Base-by-base conservation (phyloP, 92 coral and sea anemone species). In the Porites lobata region DNA sequence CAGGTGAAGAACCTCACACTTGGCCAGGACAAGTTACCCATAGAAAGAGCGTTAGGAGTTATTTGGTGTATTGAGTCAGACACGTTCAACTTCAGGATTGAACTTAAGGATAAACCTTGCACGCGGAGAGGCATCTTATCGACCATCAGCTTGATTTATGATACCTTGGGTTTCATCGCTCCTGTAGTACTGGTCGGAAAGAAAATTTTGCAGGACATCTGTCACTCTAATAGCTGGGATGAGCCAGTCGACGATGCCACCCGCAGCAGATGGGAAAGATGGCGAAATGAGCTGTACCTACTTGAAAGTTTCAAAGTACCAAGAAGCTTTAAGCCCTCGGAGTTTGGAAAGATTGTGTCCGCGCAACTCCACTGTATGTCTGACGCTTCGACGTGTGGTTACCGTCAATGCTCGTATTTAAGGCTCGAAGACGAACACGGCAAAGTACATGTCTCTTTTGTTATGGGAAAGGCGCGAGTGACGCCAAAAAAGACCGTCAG, bases 301-400 rank as follows among this genome's bases (percentile, higher is more conserved):
- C 87, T 80, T 47, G 90, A 90, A 50, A 76, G 20, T 38, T 69
- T 88, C 47, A 80, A 88, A 13, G 80, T 88, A 62, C 79, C 91
- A 78, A 92, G 94, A 78, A 82, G 91, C 69, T 81, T 88, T 78
- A 93, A 90, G 92, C 94, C 96, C 54, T 63, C 64, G 47, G 80
- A 81, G 72, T 90, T 90, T 69, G 88, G 90, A 65, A 88, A 76
- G 79, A 79, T 92, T 4, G 86, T 76, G 29, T 85, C 92, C 15
- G 82, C 61, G 22, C 90, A 92, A 65, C 90, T 85, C 76, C 89
- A 82, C 72, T 70, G 85, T 29, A 92, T 86, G 93, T 85, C 89
- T 7, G 95, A 85, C 82, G 93, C 91, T 72, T 92, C 93, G 8
- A 72, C 65, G 74, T 85, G 63, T 43, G 93, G 95, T n/a, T 86